A percentile compares a stretch with the other conserved stretches of the same genome.
These are phyloP conservation scores for Smittia aterrima DNA, from an alignment of 2,888 invertebrate species.

Conservation along the genomic window DNA sequence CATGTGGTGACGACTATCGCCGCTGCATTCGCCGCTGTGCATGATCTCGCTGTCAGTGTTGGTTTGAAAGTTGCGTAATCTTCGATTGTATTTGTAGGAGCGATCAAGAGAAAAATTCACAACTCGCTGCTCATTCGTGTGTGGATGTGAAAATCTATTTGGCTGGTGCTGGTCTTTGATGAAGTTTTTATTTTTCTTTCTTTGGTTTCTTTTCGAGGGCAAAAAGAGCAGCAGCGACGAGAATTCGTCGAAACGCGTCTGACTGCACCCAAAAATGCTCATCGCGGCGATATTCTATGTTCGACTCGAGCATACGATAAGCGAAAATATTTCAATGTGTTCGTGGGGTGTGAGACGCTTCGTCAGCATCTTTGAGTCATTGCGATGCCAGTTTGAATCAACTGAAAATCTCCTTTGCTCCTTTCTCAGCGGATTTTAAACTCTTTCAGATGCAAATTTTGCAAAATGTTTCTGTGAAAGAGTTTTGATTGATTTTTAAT, in stretches of 20 bases:
- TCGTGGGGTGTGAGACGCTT: background rate
- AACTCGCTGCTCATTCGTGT: background rate
- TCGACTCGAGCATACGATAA: background rate
- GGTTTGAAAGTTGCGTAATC: conserved; percentile 8
- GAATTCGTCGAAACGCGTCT: background rate
- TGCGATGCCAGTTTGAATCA: background rate
- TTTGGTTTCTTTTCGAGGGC: conserved; percentile 16
- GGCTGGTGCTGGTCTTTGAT: background rate
- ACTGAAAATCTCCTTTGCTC: background rate
- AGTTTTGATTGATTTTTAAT: conserved; percentile 18
- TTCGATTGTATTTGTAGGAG: background rate
- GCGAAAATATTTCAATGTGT: conserved; percentile 4
- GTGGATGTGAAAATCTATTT: background rate
- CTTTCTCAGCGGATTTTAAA: background rate
- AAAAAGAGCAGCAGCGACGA: conserved; percentile 11
- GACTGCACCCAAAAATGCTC: background rate
- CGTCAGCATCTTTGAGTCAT: background rate
- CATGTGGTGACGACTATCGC: conserved; percentile 22
- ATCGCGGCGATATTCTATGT: background rate
- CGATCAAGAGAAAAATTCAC: conserved; percentile 8
- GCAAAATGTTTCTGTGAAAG: background rate
- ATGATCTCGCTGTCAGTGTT: background rate
- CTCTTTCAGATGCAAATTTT: conserved; percentile 23
- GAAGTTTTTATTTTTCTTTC: background rate
- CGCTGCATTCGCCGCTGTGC: conserved; percentile 24